Conservation (phyloP, 2,113 vertebrate species). For the Microcebus murinus region DNA sequence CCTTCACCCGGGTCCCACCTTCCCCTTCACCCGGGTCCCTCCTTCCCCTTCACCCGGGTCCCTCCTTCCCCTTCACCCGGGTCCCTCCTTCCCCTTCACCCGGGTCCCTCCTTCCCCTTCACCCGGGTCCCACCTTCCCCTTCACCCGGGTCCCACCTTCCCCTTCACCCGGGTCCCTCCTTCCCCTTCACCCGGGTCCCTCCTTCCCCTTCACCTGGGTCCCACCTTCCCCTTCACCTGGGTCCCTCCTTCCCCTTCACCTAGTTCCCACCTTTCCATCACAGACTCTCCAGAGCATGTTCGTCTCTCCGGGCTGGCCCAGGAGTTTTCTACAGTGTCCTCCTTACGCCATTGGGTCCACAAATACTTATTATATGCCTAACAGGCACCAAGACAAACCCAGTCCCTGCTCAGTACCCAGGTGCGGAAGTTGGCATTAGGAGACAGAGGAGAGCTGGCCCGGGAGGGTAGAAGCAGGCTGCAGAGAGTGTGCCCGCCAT, state of each 20-base stretch:
- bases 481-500: accelerated
- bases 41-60: too few relatives aligned
- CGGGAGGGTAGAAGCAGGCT: neutral
- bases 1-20: too few relatives aligned
- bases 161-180: too few relatives aligned
- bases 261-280: neutral
- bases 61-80: too few relatives aligned
- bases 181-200: too few relatives aligned
- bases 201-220: too few relatives aligned
- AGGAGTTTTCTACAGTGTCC: neutral
- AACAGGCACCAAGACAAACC: neutral
- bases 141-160: too few relatives aligned
- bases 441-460: accelerated
- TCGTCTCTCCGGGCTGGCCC: neutral
- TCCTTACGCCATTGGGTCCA: neutral
- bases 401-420: accelerated
- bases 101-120: too few relatives aligned
- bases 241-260: neutral
- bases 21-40: too few relatives aligned
- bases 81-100: too few relatives aligned
- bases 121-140: too few relatives aligned
- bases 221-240: too few relatives aligned
- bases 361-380: neutral
- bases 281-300: neutral
- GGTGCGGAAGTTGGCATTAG: neutral